Evolutionary conservation across 2,113 vertebrate genomes (phyloP).

Genomic region (Chaetura pelagica): DNA sequence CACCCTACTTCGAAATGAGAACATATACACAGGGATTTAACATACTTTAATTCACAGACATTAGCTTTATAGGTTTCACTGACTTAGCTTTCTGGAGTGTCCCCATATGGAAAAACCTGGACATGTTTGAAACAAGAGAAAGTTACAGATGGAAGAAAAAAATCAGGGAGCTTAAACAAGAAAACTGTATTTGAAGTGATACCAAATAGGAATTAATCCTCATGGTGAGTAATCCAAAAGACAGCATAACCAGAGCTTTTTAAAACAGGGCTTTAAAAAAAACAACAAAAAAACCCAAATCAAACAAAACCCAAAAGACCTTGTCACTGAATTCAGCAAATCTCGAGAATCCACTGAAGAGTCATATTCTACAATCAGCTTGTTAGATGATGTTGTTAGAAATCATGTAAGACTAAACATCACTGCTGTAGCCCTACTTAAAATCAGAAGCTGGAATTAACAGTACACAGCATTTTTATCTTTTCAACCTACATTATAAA

Average conservation of each 20-base stretch:
- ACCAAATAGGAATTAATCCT: background rate
- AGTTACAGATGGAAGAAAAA: background rate
- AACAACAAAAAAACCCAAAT: background rate
- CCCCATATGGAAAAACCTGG: background rate
- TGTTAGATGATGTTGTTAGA: background rate
- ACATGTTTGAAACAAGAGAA: background rate
- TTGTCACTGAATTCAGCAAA: background rate
- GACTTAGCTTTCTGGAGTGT: background rate
- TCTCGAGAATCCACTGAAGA: background rate
- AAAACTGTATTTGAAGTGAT: background rate
- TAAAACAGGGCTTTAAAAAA: background rate
- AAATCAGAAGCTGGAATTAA: background rate
- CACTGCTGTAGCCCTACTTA: background rate
- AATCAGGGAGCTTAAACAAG: background rate
- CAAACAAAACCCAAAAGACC: background rate
- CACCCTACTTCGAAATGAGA: constrained; percentile 43
- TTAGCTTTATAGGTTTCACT: background rate
- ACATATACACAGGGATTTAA: constrained; percentile 43
- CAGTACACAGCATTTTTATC: background rate
- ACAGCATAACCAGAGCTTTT: background rate
- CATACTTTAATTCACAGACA: constrained; percentile 13
- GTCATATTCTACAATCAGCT: background rate
- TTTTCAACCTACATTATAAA: background rate
- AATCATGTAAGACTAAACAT: background rate
- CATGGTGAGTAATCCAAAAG: background rate